phyloP scores from a whole-genome alignment of 2,113 vertebrate genomes.

The Xenus cinereus region DNA sequence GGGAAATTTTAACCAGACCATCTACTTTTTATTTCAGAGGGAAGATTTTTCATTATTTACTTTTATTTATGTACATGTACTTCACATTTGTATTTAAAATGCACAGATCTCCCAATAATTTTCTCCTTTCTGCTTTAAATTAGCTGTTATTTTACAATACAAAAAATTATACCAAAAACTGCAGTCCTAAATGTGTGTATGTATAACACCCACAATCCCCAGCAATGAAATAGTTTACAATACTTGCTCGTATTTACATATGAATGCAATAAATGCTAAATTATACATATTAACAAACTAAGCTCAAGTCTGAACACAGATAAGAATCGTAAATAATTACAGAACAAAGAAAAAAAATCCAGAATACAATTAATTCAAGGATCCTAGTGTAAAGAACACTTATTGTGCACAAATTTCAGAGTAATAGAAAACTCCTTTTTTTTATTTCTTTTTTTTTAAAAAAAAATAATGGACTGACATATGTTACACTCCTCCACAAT shows the following conservation, averaged over 20 bases:
- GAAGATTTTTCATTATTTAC: constrained; percentile 82
- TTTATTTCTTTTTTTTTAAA: neutral
- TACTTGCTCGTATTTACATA: constrained; percentile 93
- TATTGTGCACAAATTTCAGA: constrained; percentile 69
- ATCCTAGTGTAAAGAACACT: constrained; percentile 65
- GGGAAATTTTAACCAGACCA: constrained; percentile 64
- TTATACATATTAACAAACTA: constrained; percentile 96
- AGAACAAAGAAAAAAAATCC: constrained; percentile 29
- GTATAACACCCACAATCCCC: constrained; percentile 74
- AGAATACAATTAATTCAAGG: constrained; percentile 61
- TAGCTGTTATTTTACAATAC: constrained; percentile 90
- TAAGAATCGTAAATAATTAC: constrained; percentile 65
- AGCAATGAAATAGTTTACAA: constrained; percentile 90
- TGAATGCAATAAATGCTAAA: constrained; percentile 86
- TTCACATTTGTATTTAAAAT: constrained; percentile 88
- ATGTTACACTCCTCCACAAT: neutral
- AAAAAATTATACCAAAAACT: constrained; percentile 85
- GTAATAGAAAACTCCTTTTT: constrained; percentile 40
- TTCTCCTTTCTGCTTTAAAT: constrained; percentile 77
- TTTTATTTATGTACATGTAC: constrained; percentile 88
- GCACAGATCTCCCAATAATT: constrained; percentile 77
- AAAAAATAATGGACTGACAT: neutral
- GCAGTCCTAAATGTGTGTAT: constrained; percentile 83
- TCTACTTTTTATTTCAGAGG: constrained; percentile 90
- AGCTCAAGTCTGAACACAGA: constrained; percentile 66